Base-by-base conservation (phyloP, 1,140 invertebrate genomes). In the Zelostemma sp. region DNA sequence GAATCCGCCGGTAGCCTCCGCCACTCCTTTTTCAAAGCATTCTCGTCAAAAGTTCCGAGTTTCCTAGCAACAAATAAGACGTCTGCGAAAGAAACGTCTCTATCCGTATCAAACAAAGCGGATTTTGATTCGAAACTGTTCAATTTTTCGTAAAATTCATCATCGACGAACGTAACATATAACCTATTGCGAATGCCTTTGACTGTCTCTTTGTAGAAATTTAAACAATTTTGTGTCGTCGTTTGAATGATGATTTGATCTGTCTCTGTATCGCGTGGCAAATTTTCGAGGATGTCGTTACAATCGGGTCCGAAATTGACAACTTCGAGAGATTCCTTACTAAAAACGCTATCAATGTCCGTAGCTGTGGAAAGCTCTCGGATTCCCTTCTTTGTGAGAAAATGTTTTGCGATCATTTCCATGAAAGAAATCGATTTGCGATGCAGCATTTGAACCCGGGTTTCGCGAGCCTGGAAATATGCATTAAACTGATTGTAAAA, bases 401-500 rank as follows among this genome's bases (percentile, higher is more conserved):
- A 4, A 60, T 67, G 19, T 15, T 49, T 21, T 17, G 28, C 21
- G 54, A 49, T 48, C 54, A 54, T 43, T 66, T 15, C 1, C 19
- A 0, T 49, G 58, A 45, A 1, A 2, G 1, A 9, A 8, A 3
- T 3, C 3, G 3, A 4, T 15, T 17, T 56, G 41, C 15, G 35
- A 19, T 58, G 25, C 18, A 70, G 48, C 0, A 19, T 14, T 17
- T 61, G 46, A 33, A 66, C 18, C 14, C 45, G 19, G 4, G 61
- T 70, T 31, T 58, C 61, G 0, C 16, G 3, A n/a, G 45, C 19
- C 45, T 70, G 57, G 18, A 70, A 65, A 17, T 11, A 48, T 0
- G 43, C 25, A 28, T 70, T 70, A 28, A 65, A 59, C 12, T 17
- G 43, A 28, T 70, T 45, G n/a, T 53, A 70, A 65, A 46, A 47